Evolutionary conservation across 2,797 vertebrate genomes (phyloP), one percentile per base, ranked within the genome.

Genomic region (Antrozous pallidus): DNA sequence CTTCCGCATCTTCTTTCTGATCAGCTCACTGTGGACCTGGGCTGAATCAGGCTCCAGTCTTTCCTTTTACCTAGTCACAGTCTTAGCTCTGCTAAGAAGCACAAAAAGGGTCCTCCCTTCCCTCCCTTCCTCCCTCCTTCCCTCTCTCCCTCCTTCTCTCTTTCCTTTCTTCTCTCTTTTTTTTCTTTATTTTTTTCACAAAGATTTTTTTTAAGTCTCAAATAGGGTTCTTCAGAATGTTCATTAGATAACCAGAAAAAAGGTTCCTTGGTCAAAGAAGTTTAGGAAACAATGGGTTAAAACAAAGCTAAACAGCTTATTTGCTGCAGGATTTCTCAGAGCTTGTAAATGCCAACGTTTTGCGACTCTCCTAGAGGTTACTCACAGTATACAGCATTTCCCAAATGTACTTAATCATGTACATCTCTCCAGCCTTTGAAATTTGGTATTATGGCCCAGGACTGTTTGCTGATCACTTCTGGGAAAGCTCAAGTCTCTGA

Each of bases 221-320:
- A 63, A 88, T 51, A 71, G 18, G 6, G 2, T 56, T 51, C 81
- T 87, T 28, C 8, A 33, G 58, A 38, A 22, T 69, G 11, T 13
- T 69, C 4, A 26, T 24, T 47, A 83, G 81, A 4, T 75, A 31
- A 49, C n/a, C 36, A 18, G 3, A 67, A 22, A 28, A 58, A 84
- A 47, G 2, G 7, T 51, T 26, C 8, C 38, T 79, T 9, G 45
- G 63, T 75, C 45, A 73, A 31, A 93, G 71, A 31, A 33, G 7
- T 61, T 49, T 84, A 84, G 84, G 67, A 94, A 84, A 84, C 8
- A 73, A n/a, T 20, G 67, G 70, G 73, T 81, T 87, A 71, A 78
- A 78, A 83, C 22, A n/a, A 38, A 80, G 51, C 12, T 2, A 56
- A 77, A 14, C 0, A 0, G 18, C 5, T 36, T 77, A 83, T 31